These are phyloP conservation scores for Campoletis sonorensis DNA, from an alignment of 1,140 invertebrate genomes.

Conservation along the genomic window DNA sequence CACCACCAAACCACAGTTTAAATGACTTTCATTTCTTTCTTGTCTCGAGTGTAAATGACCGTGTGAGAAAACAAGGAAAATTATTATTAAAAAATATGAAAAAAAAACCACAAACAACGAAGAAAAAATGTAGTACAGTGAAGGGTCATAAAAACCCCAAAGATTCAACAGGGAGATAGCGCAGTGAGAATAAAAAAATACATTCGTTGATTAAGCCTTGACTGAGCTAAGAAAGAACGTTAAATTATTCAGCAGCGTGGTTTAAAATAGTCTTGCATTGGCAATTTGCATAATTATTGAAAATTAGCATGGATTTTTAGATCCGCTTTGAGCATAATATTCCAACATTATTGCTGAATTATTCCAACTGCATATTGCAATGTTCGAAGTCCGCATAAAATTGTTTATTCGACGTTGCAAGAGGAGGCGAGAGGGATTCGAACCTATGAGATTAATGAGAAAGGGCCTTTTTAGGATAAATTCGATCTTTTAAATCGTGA, in stretches of 20 bases:
- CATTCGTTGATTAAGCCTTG: background rate
- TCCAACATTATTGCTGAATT: background rate
- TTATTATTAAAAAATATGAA: no score
- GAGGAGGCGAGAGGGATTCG: no score
- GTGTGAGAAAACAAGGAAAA: no score
- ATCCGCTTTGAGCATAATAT: background rate
- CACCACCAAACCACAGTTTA: background rate
- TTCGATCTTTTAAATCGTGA: no score
- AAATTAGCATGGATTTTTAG: background rate
- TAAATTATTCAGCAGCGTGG: background rate
- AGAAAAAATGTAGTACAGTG: background rate
- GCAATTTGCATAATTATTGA: background rate
- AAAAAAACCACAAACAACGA: no score
- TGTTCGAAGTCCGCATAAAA: background rate
- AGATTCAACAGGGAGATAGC: background rate
- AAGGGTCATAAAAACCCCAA: background rate
- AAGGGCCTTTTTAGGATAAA: no score
- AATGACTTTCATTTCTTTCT: background rate
- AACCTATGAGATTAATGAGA: no score
- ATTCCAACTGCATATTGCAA: background rate
- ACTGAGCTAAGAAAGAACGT: background rate
- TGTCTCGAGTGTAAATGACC: background rate
- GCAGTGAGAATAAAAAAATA: conserved; percentile 21
- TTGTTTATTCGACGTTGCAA: background rate
- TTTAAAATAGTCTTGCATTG: background rate